Evolutionary conservation across 2,888 invertebrate species (phyloP).

Genomic region (Ditylenchus weischeri): DNA sequence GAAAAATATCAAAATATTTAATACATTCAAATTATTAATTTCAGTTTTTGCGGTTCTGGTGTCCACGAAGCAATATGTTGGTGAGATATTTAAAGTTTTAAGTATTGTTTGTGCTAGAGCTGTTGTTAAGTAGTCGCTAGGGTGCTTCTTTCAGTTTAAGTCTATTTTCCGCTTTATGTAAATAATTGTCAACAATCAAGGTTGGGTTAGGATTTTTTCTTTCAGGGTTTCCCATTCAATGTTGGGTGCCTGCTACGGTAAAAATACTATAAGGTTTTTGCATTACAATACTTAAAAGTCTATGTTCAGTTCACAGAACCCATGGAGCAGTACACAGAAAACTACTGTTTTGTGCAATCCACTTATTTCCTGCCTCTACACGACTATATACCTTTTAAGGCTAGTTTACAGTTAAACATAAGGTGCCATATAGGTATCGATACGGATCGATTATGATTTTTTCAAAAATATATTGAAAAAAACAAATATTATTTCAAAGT

Average conservation of each 20-base stretch:
- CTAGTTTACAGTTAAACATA: conserved; percentile 16
- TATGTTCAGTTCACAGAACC: conserved; percentile 53
- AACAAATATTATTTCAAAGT: too few species aligned
- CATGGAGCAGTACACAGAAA: conserved; percentile 59
- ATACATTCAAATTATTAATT: conserved; percentile 24
- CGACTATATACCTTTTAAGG: conserved; percentile 58
- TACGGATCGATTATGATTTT: too few species aligned
- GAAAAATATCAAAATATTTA: too few species aligned
- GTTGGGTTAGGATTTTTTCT: conserved; percentile 11
- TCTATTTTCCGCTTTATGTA: background rate
- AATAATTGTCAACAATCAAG: background rate
- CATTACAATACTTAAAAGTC: too few species aligned
- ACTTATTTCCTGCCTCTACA: conserved; percentile 58
- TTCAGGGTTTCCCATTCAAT: conserved; percentile 56
- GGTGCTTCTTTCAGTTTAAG: too few species aligned
- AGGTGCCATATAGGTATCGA: too few species aligned
- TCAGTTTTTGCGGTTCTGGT: conserved; percentile 58
- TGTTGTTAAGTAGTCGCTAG: too few species aligned
- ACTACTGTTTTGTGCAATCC: conserved; percentile 59
- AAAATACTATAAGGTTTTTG: too few species aligned
- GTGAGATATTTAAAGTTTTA: conserved; percentile 26
- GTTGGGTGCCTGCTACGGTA: conserved; percentile 59
- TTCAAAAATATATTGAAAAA: too few species aligned
- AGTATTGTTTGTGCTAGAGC: too few species aligned
- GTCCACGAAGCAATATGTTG: conserved; percentile 58